These are phyloP conservation scores for Porites rus DNA, from an alignment of 92 coral and sea anemone genomes.

Conservation along the genomic window DNA sequence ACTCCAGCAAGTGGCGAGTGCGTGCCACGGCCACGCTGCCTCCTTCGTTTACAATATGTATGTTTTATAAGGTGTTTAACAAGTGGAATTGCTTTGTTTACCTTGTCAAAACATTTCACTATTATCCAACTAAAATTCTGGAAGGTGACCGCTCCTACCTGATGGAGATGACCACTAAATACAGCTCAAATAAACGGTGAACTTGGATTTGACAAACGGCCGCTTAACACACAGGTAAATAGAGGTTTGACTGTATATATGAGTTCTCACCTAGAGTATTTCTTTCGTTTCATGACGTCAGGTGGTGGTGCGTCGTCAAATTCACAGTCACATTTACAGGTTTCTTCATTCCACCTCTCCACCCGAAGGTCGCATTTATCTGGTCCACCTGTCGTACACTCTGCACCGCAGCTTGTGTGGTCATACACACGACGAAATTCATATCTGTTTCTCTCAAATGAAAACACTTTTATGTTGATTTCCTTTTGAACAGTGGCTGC, in stretches of 20 bases:
- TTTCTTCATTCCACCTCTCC: constrained; percentile 25
- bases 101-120: too few relatives aligned
- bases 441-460: not conserved
- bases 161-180: too few relatives aligned
- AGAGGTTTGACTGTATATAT: not conserved
- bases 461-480: not conserved
- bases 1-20: too few relatives aligned
- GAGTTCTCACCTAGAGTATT: constrained; percentile 15
- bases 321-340: constrained; percentile 48
- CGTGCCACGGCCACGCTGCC: too few relatives aligned
- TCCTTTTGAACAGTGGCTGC: constrained; percentile 32
- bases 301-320: constrained; percentile 27
- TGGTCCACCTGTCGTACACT: constrained; percentile 39
- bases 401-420: constrained; percentile 57
- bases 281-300: not conserved
- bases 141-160: too few relatives aligned
- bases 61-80: too few relatives aligned
- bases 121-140: too few relatives aligned
- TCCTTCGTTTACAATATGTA: too few relatives aligned
- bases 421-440: not conserved
- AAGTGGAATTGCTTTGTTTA: too few relatives aligned
- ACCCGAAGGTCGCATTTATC: constrained; percentile 14
- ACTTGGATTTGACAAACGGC: too few relatives aligned
- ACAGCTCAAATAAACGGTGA: too few relatives aligned
- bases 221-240: too few relatives aligned